phyloP scores from a whole-genome alignment of 2,888 invertebrate species.

The Loripinus fragilis region DNA sequence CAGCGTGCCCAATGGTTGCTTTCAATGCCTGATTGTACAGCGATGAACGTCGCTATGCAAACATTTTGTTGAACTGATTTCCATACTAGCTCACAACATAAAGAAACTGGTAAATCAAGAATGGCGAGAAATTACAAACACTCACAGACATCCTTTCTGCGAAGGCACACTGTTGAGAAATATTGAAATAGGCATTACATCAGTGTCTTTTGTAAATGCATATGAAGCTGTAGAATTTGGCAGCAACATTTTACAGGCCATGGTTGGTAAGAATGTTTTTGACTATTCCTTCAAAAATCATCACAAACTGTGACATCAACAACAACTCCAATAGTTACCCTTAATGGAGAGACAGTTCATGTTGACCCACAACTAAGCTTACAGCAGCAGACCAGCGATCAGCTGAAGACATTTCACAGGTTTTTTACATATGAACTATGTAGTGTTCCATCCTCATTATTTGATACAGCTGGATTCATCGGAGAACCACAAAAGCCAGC shows the following conservation, averaged over 20 bases:
- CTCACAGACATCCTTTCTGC: background rate
- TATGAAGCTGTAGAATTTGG: background rate
- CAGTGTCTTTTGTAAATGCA: background rate
- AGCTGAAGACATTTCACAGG: background rate
- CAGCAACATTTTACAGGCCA: background rate
- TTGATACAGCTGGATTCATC: conserved; percentile 36
- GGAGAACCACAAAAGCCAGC: conserved; percentile 38
- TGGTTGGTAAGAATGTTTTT: background rate
- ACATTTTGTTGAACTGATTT: conserved; percentile 30
- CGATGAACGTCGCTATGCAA: conserved; percentile 54
- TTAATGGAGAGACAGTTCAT: conserved; percentile 4
- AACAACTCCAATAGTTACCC: background rate
- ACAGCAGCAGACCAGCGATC: background rate
- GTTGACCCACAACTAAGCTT: conserved; percentile 26
- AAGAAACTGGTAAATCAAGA: conserved; percentile 35
- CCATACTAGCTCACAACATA: conserved; percentile 30
- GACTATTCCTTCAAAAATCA: conserved; percentile 6
- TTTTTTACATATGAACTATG: conserved; percentile 13
- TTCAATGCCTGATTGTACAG: conserved; percentile 49
- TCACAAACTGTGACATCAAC: background rate
- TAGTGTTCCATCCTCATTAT: conserved; percentile 41
- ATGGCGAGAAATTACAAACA: conserved; percentile 9
- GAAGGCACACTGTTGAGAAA: background rate
- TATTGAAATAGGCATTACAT: background rate
- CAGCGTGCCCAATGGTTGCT: conserved; percentile 51